Percentiles rank a stretch among this genome's conserved stretches.
Evolutionary conservation across 2,797 vertebrate species (phyloP).

Genomic region (Poecilia picta): DNA sequence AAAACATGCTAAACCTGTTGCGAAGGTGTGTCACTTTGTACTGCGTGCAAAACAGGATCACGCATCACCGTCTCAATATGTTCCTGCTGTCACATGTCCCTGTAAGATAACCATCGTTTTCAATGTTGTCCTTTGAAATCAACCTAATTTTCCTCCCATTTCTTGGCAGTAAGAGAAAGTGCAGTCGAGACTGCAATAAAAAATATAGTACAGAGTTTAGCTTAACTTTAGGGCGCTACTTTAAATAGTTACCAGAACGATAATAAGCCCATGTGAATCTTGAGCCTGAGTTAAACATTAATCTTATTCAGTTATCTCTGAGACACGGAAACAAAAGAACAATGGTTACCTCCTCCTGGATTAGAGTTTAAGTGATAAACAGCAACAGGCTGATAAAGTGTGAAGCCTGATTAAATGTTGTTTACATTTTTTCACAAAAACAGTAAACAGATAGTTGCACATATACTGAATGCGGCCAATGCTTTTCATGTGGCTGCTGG

Average conservation of each 20-base stretch:
- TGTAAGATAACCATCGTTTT: neutral
- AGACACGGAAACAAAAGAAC: neutral
- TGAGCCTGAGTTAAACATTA: neutral
- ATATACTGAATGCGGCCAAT: neutral
- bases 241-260: neutral
- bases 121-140: neutral
- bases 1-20: neutral
- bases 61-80: neutral
- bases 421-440: slow-evolving; percentile 2
- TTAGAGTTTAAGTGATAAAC: neutral
- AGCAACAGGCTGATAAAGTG: neutral
- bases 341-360: too few species aligned
- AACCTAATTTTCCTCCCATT: neutral
- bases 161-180: neutral
- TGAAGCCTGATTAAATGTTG: neutral
- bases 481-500: neutral
- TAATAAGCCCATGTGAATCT: neutral
- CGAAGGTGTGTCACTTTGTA: neutral
- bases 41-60: neutral
- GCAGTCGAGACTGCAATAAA: neutral
- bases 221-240: neutral
- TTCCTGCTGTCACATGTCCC: neutral
- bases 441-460: neutral
- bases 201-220: neutral
- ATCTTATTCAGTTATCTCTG: neutral